Evolutionary conservation across 2,888 invertebrate species (phyloP), one percentile per base, ranked within the genome.

Genomic region (Sicus ferrugineus): DNA sequence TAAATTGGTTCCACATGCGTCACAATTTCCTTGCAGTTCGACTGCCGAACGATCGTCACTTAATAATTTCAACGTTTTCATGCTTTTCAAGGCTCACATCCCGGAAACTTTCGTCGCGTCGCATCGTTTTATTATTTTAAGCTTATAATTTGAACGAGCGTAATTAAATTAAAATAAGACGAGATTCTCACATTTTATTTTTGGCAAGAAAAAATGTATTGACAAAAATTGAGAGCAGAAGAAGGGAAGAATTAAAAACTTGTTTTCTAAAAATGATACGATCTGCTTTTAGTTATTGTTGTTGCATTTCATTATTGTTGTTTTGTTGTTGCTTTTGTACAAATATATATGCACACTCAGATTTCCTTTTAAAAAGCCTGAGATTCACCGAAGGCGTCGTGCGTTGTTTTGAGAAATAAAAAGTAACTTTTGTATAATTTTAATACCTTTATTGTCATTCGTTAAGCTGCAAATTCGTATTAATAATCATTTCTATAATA

Each of bases 201-300:
- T 67, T 21, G 21, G 65, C 58, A 66, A 31, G 62, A 14, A n/a
- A 11, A 42, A n/a, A n/a, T n/a, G n/a, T n/a, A n/a, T n/a, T n/a
- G n/a, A n/a, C n/a, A n/a, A n/a, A 31, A 21, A 46, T 3, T 48
- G 3, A 16, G 48, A 28, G 63, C 16, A 58, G 21, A 59, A 28
- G 31, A 58, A 58, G 31, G 9, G 7, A 19, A 62, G n/a, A n/a
- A n/a, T n/a, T n/a, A n/a, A 11, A 42, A 42, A 42, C 42, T 42
- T 9, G 42, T 42, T 42, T 42, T 42, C 42, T 42, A 42, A 42
- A 42, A 42, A 4, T n/a, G n/a, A n/a, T n/a, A n/a, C n/a, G n/a
- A n/a, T n/a, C n/a, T 42, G 9, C 42, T 2, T 42, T 42, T 7
- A 42, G 38, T 38, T 42, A n/a, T 42, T 42, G 9, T 42, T 4